phyloP scores from a whole-genome alignment of 1,140 invertebrate species.

The Acromyrmex charruanus region DNA sequence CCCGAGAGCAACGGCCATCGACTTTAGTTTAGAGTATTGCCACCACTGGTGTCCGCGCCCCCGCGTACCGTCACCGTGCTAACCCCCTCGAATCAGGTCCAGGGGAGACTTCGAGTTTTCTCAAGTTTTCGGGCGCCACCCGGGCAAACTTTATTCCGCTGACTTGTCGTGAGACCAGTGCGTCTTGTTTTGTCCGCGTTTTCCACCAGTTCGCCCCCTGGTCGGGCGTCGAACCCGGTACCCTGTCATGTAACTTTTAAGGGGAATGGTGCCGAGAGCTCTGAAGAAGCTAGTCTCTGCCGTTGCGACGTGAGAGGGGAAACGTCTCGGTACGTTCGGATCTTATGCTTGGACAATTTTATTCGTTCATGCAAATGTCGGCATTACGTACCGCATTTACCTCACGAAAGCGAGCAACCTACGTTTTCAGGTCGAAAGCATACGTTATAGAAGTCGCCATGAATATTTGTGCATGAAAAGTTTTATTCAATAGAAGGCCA shows the following conservation, averaged over 20 bases:
- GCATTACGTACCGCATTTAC: constrained; percentile 36
- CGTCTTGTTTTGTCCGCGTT: constrained; percentile 82
- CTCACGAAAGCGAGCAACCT: constrained; percentile 4
- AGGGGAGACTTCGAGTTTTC: constrained; percentile 77
- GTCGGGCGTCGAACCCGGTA: constrained; percentile 68
- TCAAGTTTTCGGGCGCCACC: constrained; percentile 80
- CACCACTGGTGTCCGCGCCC: constrained; percentile 13
- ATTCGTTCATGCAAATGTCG: constrained; percentile 68
- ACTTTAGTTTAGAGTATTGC: constrained; percentile 76
- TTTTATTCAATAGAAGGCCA: constrained; percentile 16
- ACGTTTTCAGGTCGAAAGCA: constrained; percentile 40
- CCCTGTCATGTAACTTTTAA: constrained; percentile 71
- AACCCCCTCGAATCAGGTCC: constrained; percentile 56
- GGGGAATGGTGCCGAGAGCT: constrained; percentile 38
- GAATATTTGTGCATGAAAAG: constrained; percentile 22
- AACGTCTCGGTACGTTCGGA: constrained; percentile 21
- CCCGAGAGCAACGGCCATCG: constrained; percentile 66
- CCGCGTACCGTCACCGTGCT: constrained; percentile 13
- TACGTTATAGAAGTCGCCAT: constrained; percentile 37
- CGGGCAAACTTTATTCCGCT: constrained; percentile 82
- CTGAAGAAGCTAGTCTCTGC: constrained; percentile 49
- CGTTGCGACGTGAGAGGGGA: neutral
- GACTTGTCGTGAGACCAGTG: constrained; percentile 78
- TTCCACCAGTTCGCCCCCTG: constrained; percentile 36
- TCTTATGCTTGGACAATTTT: constrained; percentile 67